Conservation (phyloP, 2,113 vertebrate species). For the Neodon shergylaensis region DNA sequence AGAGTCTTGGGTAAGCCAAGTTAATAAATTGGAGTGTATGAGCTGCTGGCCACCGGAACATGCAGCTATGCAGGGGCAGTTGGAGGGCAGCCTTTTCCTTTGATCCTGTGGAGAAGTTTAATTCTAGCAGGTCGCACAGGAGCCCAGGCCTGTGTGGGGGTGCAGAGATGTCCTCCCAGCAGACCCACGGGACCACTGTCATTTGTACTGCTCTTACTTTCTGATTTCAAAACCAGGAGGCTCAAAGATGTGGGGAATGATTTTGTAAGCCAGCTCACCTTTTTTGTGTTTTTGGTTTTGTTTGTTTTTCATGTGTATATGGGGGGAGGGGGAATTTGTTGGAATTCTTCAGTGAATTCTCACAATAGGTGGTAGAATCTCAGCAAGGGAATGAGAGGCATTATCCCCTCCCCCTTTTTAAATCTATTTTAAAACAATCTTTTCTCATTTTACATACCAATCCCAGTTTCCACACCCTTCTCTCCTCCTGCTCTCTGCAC, state of each 20-base stretch:
- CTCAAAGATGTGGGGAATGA: constrained; percentile 41
- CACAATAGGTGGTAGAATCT: background rate
- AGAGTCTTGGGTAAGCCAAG: constrained; percentile 41
- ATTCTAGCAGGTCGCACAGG: constrained; percentile 43
- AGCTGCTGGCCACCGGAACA: constrained; percentile 12
- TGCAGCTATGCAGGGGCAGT: background rate
- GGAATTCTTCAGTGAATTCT: constrained; percentile 7
- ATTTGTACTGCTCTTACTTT: constrained; percentile 41
- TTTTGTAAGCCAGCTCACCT: constrained; percentile 30
- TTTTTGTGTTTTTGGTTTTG: background rate
- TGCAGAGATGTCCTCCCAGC: background rate
- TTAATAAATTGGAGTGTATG: constrained; percentile 52
- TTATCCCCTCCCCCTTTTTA: background rate
- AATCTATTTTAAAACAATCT: too few relatives aligned
- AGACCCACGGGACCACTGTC: background rate
- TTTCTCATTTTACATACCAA: too few relatives aligned
- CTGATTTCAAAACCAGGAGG: constrained; percentile 58
- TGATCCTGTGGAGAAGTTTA: constrained; percentile 65
- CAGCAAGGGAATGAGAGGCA: background rate
- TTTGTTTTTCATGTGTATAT: too few relatives aligned
- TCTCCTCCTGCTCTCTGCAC: too few relatives aligned
- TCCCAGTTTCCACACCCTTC: too few relatives aligned
- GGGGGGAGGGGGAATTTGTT: too few relatives aligned
- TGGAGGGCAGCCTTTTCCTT: constrained; percentile 49
- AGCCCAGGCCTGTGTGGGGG: background rate